Evolutionary conservation across 2,113 vertebrate species (phyloP), one percentile per base, ranked within the genome.

Genomic region (Porphyrio hochstetteri): DNA sequence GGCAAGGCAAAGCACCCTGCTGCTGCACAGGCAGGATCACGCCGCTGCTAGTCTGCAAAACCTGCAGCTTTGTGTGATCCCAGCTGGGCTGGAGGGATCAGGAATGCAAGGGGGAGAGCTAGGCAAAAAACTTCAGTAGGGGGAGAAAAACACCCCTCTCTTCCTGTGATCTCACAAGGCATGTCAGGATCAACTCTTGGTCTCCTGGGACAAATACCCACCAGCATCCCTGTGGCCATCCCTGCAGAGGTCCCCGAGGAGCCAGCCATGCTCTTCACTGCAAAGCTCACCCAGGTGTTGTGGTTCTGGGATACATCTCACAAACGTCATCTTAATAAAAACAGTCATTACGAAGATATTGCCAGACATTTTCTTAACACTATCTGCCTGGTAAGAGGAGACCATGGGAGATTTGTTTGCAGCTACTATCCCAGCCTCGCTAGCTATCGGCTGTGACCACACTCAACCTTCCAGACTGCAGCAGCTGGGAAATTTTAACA

Each of bases 101-200:
- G 59, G 33, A 82, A 64, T 0, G 1, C 0, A 1, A 76, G 0
- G 5, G 10, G 14, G 12, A 69, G 11, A 52, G 33, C 28, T 23
- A 11, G 29, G 28, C 57, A 82, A 13, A 40, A 82, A 71, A 46
- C 33, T 19, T 46, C 33, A n/a, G 50, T 3, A 20, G 8, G 7
- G 16, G 19, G 16, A 44, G 21, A 9, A 44, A 24, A 38, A 33
- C 31, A 24, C 4, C 15, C 36, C 29, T 21, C 20, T 35, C n/a
- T 23, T 33, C 35, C 53, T 33, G n/a, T 29, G 42, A 29, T 8
- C 24, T 55, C 25, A 50, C 29, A 21, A 50, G 59, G 38, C 15
- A 19, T 1, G 9, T 31, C 8, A 53, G 2, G 31, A 65, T 52
- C 70, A 55, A 29, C 25, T 19, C 17, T 48, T 9, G 9, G 46